Base-by-base conservation (phyloP, 2,113 vertebrate genomes). In the Hippocampus barbouri region DNA sequence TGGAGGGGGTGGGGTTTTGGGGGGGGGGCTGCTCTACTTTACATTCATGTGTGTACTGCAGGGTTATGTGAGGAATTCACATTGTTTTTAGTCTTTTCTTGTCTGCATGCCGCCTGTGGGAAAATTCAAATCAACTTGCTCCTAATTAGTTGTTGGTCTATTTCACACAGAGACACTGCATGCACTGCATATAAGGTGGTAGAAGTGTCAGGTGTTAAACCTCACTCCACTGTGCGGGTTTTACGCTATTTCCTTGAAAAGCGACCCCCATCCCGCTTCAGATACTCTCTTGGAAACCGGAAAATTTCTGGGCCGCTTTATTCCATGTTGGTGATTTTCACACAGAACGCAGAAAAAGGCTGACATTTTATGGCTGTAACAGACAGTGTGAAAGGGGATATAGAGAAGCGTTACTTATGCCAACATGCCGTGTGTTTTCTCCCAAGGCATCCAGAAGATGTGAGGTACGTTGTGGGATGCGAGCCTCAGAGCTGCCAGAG, bases 21-120 rank as follows among this genome's bases (percentile, higher is more conserved):
- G 10, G 14, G 30, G 16, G 47, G 56, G 38, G 41, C 7, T 80
- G 75, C 12, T 71, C 77, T 70, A 85, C 77, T 79, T 85, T 69
- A 45, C 56, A 9, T 67, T 78, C 80, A 69, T 12, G 74, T 66
- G 27, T 84, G 76, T 43, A 21, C 71, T 65, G 61, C 12, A 25
- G 1, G 65, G 72, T 70, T 71, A 74, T 75, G 78, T 54, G 43
- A 72, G 78, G 82, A 81, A 85, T 79, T 54, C 45, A 25, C 1
- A 6, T 70, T 12, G 3, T 68, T 75, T 41, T 60, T 12, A 30
- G 3, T 1, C 27, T 60, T 60, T 18, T 30, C 10, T 68, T 56
- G 3, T 15, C 20, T 45, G 47, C 14, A 45, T 47, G 14, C 66
- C 53, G 14, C 23, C 11, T 45, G 40, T 23, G 40, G 38, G 63